A percentile compares a stretch with the other conserved stretches of the same genome.
Evolutionary conservation across 2,797 vertebrate species (phyloP).

Genomic region (Liparis tanakae): DNA sequence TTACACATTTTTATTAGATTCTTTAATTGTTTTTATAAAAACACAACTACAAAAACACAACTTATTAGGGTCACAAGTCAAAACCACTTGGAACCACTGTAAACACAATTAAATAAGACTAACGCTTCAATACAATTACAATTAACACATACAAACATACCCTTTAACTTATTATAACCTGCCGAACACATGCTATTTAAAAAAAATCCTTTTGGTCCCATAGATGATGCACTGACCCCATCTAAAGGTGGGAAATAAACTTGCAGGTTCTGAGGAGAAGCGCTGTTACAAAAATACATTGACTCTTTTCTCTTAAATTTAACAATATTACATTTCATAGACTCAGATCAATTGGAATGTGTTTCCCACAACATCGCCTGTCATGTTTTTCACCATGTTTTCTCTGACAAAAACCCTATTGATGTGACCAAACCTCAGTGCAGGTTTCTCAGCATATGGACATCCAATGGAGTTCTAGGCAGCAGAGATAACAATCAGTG

Average conservation of each 20-base stretch:
- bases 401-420: conserved; percentile 18
- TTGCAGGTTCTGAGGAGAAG: conserved; percentile 31
- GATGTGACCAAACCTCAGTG: conserved; percentile 11
- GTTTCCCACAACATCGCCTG: not conserved
- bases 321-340: not conserved
- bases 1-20: not conserved
- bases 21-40: not conserved
- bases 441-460: conserved; percentile 10
- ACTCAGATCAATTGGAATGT: not conserved
- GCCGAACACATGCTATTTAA: not conserved
- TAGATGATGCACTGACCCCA: conserved; percentile 56
- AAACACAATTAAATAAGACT: not conserved
- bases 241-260: conserved; percentile 57
- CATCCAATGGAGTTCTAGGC: conserved; percentile 14
- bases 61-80: not conserved
- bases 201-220: not conserved
- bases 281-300: not conserved
- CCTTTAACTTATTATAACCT: not conserved
- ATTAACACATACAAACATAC: not conserved
- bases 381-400: conserved; percentile 5
- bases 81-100: not conserved
- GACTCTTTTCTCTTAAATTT: not conserved
- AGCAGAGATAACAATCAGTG: conserved; percentile 32
- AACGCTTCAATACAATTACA: not conserved
- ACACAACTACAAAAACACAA: not conserved